Base-by-base conservation (phyloP, 1,140 invertebrate genomes). In the Aphelenchoides besseyi region DNA sequence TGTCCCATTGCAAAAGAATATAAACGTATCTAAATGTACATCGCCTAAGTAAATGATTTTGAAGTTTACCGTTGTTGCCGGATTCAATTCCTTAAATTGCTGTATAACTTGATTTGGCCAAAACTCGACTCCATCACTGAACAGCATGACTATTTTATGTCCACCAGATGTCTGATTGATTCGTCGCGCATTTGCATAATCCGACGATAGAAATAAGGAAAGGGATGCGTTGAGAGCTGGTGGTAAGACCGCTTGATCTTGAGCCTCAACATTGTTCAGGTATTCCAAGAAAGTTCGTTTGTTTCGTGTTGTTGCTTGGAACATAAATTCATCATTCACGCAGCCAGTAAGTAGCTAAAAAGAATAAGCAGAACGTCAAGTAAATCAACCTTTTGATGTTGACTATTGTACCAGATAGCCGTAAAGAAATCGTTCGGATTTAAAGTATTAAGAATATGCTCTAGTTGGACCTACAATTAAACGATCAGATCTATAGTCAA, bases 101-200 rank as follows among this genome's bases (percentile, higher is more conserved):
- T 77, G 59, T 12, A 84, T 69, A 18, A 78, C 77, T 18, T 74
- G 70, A 2, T 61, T 69, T 9, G 82, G 81, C 82, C 82, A 84
- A 35, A 84, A 79, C 53, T 83, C 82, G 28, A 83, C 70, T 33
- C 82, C 82, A 72, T 83, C 82, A 5, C 82, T 83, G 57, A 83
- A 84, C 1, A 83, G 72, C 28, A 83, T 71, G 9, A 83, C 59
- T 3, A 83, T 26, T 55, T 78, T 75, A 68, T 83, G 82, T 1
- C 82, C 82, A 36, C 80, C 82, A 35, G 57, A 73, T 59, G 63
- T 66, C 36, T 66, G 63, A 16, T 37, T 66, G 1, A 18, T 16
- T 32, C 36, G 30, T 16, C 12, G 1, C 18, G 63, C 16, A 33
- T 1, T 30, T 53, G 16, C 36, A 3, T 66, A 66, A 0, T 33